Evolutionary conservation across 2,113 vertebrate genomes (phyloP).

Genomic region (Campylomormyrus tamandua): DNA sequence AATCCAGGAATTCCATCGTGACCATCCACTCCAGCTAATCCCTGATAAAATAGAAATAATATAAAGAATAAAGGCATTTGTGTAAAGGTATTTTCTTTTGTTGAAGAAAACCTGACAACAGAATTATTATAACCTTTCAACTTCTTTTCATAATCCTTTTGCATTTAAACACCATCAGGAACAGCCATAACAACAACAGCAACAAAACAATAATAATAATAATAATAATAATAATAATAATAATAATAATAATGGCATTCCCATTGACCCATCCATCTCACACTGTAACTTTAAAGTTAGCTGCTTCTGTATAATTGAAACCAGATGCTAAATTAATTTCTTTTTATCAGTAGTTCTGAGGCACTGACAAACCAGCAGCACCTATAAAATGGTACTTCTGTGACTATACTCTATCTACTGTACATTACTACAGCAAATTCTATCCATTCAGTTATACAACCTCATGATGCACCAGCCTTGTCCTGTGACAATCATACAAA

Average conservation of each 20-base stretch:
- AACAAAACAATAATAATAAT: too few relatives aligned
- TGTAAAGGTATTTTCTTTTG: background rate
- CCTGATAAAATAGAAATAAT: constrained; percentile 41
- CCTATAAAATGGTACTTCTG: background rate
- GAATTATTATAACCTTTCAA: background rate
- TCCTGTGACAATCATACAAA: background rate
- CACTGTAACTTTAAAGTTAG: background rate
- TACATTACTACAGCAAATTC: background rate
- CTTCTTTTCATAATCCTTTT: background rate
- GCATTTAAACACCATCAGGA: background rate
- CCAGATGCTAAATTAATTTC: background rate
- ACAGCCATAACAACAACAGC: background rate
- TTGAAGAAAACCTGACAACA: background rate
- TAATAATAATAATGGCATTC: too few relatives aligned
- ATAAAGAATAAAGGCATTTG: background rate
- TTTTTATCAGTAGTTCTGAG: background rate
- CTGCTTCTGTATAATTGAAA: background rate
- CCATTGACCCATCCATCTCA: background rate
- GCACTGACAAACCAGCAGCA: background rate
- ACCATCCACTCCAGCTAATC: constrained; percentile 68
- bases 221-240: too few relatives aligned
- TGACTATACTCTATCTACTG: background rate
- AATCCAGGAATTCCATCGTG: constrained; percentile 73
- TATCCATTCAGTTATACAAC: background rate
- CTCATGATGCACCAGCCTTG: background rate